Evolutionary conservation across 2,888 invertebrate genomes (phyloP), one percentile per base, ranked within the genome.

Genomic region (Cancer borealis): DNA sequence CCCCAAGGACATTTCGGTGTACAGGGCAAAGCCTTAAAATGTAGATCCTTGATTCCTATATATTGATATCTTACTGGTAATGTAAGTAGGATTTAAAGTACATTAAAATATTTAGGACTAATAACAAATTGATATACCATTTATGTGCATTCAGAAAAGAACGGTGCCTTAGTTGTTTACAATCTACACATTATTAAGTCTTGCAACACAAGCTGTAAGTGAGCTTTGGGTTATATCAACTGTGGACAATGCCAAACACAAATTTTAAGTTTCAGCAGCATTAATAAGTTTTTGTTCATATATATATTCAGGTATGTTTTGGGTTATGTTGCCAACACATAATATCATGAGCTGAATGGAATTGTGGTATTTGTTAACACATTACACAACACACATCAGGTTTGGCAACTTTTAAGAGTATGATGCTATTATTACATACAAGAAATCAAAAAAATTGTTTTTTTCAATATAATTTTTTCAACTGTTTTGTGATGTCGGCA

Each of bases 121-220:
- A 84, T 73, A 84, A 26, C 26, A 79, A 14, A 39, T 39, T 84
- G 84, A n/a, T 84, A 84, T 84, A 84, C 84, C 17, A 84, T 84
- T 84, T 39, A 39, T 84, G 84, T 84, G 84, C 84, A 84, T 84
- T 84, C 39, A 84, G 84, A 84, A 84, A 84, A 30, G 12, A 84
- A 84, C 39, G 30, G 84, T 84, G 84, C 84, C 84, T 84, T 84
- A 84, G 84, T 84, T 84, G 39, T 84, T 84, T 84, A 84, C 84
- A 84, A 73, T n/a, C 84, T 39, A 84, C 84, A 12, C 84, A 84
- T 39, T 39, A 84, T 84, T 30, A 30, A 84, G 39, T 30, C 84
- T 14, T 84, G 2, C 73, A 73, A n/a, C 10, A 73, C 73, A n/a
- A n/a, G 73, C 5, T 73, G 73, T 73, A n/a, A 73, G 26, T 26